These are phyloP conservation scores for Tinea trinotella DNA, from an alignment of 2,888 invertebrate species.

Conservation along the genomic window DNA sequence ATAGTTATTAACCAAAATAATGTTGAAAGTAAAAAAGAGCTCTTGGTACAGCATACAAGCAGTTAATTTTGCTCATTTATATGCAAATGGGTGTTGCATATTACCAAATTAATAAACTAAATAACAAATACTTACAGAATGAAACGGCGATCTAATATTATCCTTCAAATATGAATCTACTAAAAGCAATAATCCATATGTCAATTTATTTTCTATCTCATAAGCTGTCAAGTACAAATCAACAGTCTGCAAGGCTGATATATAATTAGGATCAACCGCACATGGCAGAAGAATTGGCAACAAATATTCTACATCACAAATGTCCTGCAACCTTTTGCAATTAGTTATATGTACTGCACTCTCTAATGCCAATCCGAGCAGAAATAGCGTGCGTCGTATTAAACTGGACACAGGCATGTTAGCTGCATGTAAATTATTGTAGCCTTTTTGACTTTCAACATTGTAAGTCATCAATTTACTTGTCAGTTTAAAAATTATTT, in stretches of 20 bases:
- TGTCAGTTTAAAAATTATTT: slow-evolving; percentile 42
- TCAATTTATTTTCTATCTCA: slow-evolving; percentile 56
- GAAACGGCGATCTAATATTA: slow-evolving; percentile 79
- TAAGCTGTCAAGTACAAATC: slow-evolving; percentile 69
- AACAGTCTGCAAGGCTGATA: slow-evolving; percentile 63
- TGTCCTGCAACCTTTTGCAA: slow-evolving; percentile 54
- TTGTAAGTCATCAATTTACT: slow-evolving; percentile 40
- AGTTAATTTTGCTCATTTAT: not conserved
- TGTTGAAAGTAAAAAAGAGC: too few relatives aligned
- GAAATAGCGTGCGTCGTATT: slow-evolving; percentile 64
- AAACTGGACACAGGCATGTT: slow-evolving; percentile 39
- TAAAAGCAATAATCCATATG: slow-evolving; percentile 50
- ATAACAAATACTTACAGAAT: slow-evolving; percentile 66
- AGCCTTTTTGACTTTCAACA: slow-evolving; percentile 37
- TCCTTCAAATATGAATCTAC: slow-evolving; percentile 67
- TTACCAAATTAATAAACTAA: slow-evolving; percentile 5
- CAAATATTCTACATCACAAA: slow-evolving; percentile 53
- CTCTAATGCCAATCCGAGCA: slow-evolving; percentile 72
- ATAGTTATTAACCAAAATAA: too few relatives aligned
- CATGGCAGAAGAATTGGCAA: slow-evolving; percentile 56
- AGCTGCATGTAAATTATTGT: slow-evolving; percentile 44
- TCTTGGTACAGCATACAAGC: not conserved
- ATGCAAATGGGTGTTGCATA: too few relatives aligned
- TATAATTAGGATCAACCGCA: slow-evolving; percentile 53
- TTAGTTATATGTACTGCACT: slow-evolving; percentile 71